phyloP scores from a whole-genome alignment of 2,113 vertebrate species.

The Dascyllus trimaculatus region DNA sequence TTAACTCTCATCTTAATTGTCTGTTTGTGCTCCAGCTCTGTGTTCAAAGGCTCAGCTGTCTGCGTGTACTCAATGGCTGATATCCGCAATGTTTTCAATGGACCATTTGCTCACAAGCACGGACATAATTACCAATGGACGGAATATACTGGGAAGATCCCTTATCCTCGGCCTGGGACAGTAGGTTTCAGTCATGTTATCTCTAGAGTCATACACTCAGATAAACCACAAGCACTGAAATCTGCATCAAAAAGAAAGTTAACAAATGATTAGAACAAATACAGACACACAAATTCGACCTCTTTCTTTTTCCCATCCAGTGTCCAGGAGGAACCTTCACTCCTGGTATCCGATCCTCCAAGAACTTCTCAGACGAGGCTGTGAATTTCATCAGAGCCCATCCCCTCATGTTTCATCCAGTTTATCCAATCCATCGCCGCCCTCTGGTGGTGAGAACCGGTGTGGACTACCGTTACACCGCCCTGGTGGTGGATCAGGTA shows the following conservation, averaged over 20 bases:
- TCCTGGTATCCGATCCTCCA: conserved; percentile 86
- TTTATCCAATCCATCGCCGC: conserved; percentile 88
- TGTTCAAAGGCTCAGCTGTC: conserved; percentile 90
- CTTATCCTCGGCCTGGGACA: conserved; percentile 89
- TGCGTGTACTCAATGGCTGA: conserved; percentile 91
- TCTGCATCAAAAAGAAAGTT: not conserved
- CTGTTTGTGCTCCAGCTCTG: conserved; percentile 80
- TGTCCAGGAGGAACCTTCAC: conserved; percentile 91
- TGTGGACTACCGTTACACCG: conserved; percentile 88
- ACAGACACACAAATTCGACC: not conserved
- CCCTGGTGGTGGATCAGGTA: conserved; percentile 88
- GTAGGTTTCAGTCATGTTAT: conserved; percentile 69
- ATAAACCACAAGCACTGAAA: not conserved
- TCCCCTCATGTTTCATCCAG: conserved; percentile 88
- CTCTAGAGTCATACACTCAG: not conserved
- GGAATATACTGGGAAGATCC: conserved; percentile 89
- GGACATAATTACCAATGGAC: conserved; percentile 90
- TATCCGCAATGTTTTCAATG: conserved; percentile 90
- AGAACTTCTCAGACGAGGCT: conserved; percentile 88
- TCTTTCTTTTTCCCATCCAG: conserved; percentile 60
- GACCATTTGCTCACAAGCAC: conserved; percentile 90
- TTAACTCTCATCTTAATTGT: conserved; percentile 19
- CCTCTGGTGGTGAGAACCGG: conserved; percentile 89
- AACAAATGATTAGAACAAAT: not conserved
- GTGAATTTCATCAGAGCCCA: conserved; percentile 89